Evolutionary conservation across 2,888 invertebrate species (phyloP).

Genomic region (Bursaphelenchus okinawaensis): DNA sequence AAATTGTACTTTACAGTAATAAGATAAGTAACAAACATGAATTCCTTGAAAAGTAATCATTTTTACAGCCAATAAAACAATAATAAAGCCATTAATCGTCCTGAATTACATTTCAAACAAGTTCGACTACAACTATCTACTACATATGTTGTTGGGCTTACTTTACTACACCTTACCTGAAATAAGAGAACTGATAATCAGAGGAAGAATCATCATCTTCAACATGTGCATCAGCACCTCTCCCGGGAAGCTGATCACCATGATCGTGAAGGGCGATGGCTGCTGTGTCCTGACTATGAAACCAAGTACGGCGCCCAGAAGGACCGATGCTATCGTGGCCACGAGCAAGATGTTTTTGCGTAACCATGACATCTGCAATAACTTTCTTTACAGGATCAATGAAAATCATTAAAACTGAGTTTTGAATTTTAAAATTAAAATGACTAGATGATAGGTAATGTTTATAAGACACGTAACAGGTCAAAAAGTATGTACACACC

Average conservation of each 20-base stretch:
- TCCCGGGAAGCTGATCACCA: constrained; percentile 68
- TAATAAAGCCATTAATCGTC: neutral
- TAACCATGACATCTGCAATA: constrained; percentile 13
- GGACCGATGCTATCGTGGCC: constrained; percentile 65
- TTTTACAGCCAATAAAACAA: neutral
- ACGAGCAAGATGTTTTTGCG: constrained; percentile 64
- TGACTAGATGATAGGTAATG: too few relatives aligned
- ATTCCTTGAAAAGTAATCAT: neutral
- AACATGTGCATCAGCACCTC: constrained; percentile 68
- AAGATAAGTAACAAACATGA: too few relatives aligned
- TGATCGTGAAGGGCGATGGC: constrained; percentile 60
- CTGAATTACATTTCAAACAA: neutral
- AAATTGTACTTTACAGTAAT: too few relatives aligned
- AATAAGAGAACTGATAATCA: constrained; percentile 67
- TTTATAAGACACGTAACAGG: too few relatives aligned
- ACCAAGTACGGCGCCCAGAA: constrained; percentile 66
- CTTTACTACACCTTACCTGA: constrained; percentile 60
- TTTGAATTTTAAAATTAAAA: too few relatives aligned
- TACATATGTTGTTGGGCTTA: too few relatives aligned
- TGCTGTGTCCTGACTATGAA: constrained; percentile 60
- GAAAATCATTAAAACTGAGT: too few relatives aligned
- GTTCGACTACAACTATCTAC: neutral
- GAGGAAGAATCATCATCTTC: constrained; percentile 69
- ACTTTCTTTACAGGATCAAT: too few relatives aligned
- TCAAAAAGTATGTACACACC: too few relatives aligned